Conservation (phyloP, 2,113 vertebrate species). For the Castor canadensis region DNA sequence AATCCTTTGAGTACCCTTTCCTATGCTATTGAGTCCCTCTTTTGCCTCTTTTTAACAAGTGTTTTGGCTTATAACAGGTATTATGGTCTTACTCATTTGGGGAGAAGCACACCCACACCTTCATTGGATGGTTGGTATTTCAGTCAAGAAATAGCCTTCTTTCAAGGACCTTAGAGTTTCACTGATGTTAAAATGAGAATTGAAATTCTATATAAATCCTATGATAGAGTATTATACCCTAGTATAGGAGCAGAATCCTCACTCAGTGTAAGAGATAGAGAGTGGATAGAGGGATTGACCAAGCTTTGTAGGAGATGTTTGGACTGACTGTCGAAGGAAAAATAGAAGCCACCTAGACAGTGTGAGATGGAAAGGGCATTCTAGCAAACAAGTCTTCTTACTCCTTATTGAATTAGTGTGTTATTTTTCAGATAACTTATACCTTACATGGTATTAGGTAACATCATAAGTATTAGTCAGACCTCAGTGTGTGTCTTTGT, state of each 20-base stretch:
- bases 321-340: neutral
- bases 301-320: slow-evolving; percentile 5
- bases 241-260: neutral
- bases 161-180: neutral
- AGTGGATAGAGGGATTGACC: neutral
- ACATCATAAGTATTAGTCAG: neutral
- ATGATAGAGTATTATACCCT: neutral
- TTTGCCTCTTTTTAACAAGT: neutral
- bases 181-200: neutral
- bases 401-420: neutral
- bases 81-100: slow-evolving; percentile 14
- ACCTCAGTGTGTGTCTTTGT: neutral
- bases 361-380: slow-evolving; percentile 22
- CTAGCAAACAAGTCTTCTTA: neutral
- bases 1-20: slow-evolving; percentile 1
- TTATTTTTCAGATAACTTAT: slow-evolving; percentile 6
- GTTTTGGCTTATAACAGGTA: neutral
- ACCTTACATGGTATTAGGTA: neutral
- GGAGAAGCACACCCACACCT: neutral
- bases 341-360: neutral
- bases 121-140: slow-evolving; percentile 26
- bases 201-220: neutral
- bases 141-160: neutral
- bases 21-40: neutral
- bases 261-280: neutral